Evolutionary conservation across 2,888 invertebrate species (phyloP).

Genomic region (Drosophila gaucha): DNA sequence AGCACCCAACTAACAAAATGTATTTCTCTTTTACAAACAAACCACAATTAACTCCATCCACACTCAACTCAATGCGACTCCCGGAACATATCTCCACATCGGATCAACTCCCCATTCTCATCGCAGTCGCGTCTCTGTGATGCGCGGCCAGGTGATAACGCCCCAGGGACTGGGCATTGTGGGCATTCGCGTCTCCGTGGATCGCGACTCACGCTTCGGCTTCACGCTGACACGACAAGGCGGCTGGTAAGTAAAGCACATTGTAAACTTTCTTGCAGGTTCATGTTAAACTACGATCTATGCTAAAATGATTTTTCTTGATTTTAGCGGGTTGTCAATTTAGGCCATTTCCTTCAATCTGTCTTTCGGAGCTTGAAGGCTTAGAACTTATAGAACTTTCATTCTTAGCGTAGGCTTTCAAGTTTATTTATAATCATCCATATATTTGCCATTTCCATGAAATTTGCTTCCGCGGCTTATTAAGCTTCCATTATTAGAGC

Average conservation of each 20-base stretch:
- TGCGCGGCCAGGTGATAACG: constrained; percentile 98
- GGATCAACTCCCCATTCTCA: constrained; percentile 2
- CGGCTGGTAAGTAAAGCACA: constrained; percentile 92
- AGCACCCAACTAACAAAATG: constrained; percentile 57
- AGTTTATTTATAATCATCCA: no score
- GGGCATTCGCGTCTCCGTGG: constrained; percentile 98
- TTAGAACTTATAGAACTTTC: no score
- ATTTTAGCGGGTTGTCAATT: no score
- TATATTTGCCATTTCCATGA: no score
- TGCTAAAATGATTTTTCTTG: no score
- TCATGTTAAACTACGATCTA: not conserved
- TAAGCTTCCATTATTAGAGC: no score
- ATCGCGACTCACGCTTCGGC: constrained; percentile 96
- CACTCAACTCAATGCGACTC: not conserved
- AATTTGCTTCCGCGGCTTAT: no score
- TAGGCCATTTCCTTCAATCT: no score
- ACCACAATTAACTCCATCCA: constrained; percentile 1
- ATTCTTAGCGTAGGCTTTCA: no score
- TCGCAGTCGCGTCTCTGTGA: constrained; percentile 98
- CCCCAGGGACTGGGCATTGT: constrained; percentile 97
- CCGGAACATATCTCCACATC: not conserved
- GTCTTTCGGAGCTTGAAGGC: no score
- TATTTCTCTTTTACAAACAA: constrained; percentile 61
- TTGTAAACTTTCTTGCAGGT: not conserved
- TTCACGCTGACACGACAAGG: constrained; percentile 97